Conservation (phyloP, 2,113 vertebrate species). For the Saguinus midas region DNA sequence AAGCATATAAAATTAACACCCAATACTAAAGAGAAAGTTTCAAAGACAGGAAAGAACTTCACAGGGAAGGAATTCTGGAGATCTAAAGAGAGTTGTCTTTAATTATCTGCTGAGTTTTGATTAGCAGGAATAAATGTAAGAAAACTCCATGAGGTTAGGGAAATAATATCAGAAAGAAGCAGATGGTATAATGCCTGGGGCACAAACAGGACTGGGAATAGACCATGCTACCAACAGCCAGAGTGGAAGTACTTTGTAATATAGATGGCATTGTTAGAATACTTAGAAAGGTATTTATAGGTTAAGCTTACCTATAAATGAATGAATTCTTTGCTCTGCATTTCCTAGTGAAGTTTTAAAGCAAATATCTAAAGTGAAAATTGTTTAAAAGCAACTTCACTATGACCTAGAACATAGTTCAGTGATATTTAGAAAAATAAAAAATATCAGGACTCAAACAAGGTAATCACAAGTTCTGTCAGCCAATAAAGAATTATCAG, state of each 20-base stretch:
- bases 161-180: background rate
- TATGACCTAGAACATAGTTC: background rate
- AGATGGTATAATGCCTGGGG: background rate
- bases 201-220: background rate
- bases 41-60: background rate
- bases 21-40: background rate
- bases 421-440: background rate
- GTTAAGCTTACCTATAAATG: background rate
- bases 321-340: background rate
- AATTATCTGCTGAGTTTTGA: background rate
- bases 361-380: background rate
- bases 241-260: background rate
- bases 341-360: background rate
- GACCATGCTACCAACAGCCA: background rate
- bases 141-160: background rate
- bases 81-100: background rate
- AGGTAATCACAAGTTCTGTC: background rate
- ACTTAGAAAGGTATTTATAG: background rate
- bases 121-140: background rate
- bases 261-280: background rate
- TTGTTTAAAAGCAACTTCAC: background rate
- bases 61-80: background rate
- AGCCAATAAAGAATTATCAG: background rate
- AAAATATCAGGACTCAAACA: background rate
- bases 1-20: background rate